Conservation (phyloP, 2,113 vertebrate species). For the Cnemophilus loriae region DNA sequence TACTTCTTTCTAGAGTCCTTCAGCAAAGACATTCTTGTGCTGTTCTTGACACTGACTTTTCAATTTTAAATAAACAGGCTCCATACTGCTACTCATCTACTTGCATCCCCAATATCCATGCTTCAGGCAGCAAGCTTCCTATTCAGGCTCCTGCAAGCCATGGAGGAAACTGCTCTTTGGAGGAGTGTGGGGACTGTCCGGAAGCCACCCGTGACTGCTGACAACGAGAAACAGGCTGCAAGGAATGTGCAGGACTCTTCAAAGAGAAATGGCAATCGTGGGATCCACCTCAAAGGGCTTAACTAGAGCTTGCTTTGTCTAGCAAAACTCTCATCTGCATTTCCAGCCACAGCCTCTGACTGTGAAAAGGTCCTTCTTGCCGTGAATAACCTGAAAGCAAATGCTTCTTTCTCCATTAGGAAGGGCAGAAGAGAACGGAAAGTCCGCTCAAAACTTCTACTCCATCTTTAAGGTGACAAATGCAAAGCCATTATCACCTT, state of each 20-base stretch:
- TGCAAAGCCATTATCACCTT: conserved; percentile 71
- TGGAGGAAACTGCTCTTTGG: neutral
- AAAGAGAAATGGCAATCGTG: neutral
- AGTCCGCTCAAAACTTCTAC: neutral
- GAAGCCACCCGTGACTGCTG: neutral
- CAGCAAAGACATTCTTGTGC: neutral
- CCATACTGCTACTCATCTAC: neutral
- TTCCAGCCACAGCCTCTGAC: neutral
- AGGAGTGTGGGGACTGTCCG: neutral
- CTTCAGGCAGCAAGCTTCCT: neutral
- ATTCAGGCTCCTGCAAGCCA: neutral
- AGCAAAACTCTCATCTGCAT: neutral
- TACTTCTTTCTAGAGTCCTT: neutral
- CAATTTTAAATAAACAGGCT: neutral
- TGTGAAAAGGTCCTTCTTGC: neutral
- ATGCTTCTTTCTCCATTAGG: neutral
- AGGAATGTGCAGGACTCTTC: neutral
- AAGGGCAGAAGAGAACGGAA: neutral
- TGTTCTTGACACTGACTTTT: neutral
- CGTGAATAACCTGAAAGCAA: neutral
- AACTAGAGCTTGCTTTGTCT: neutral
- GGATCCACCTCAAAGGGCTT: neutral
- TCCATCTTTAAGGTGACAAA: neutral
- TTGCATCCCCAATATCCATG: neutral
- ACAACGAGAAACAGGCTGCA: neutral